These are phyloP conservation scores for Spicauda simplicius DNA, from an alignment of 2,888 invertebrate species.

Conservation along the genomic window DNA sequence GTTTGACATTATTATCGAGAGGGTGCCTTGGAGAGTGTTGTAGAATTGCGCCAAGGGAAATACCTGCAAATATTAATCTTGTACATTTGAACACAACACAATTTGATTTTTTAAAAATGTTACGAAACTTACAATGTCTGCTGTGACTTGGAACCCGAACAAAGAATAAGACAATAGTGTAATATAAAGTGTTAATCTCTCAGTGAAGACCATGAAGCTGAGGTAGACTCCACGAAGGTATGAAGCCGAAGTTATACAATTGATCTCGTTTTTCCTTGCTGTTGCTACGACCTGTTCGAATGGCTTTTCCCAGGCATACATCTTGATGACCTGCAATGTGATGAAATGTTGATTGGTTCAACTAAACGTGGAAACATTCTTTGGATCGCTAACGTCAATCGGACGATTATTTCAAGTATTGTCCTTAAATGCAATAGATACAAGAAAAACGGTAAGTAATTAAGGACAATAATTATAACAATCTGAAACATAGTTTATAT, in stretches of 20 bases:
- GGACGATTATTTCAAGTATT: too few species aligned
- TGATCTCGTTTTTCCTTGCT: conserved; percentile 89
- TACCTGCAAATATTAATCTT: conserved; percentile 67
- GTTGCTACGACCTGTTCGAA: conserved; percentile 92
- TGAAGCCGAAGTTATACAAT: conserved; percentile 86
- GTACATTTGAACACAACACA: conserved; percentile 16
- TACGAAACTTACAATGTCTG: conserved; percentile 78
- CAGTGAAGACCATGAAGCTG: conserved; percentile 92
- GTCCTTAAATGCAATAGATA: too few species aligned
- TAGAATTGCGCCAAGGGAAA: conserved; percentile 87
- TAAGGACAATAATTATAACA: too few species aligned
- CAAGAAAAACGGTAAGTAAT: too few species aligned
- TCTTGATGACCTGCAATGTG: conserved; percentile 92
- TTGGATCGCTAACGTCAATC: too few species aligned
- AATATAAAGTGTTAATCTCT: conserved; percentile 92
- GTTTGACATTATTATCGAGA: conserved; percentile 86
- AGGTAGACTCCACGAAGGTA: conserved; percentile 88
- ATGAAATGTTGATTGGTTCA: too few species aligned
- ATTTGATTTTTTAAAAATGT: not conserved
- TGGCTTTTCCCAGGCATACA: conserved; percentile 98
- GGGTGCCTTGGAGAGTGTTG: conserved; percentile 86
- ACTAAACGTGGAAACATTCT: too few species aligned
- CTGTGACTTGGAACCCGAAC: conserved; percentile 85
- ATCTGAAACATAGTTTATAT: too few species aligned
- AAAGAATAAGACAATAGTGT: conserved; percentile 92